Percentiles rank a stretch among this genome's conserved stretches.
phyloP scores from a whole-genome alignment of 2,888 invertebrate species.

The Actias luna region DNA sequence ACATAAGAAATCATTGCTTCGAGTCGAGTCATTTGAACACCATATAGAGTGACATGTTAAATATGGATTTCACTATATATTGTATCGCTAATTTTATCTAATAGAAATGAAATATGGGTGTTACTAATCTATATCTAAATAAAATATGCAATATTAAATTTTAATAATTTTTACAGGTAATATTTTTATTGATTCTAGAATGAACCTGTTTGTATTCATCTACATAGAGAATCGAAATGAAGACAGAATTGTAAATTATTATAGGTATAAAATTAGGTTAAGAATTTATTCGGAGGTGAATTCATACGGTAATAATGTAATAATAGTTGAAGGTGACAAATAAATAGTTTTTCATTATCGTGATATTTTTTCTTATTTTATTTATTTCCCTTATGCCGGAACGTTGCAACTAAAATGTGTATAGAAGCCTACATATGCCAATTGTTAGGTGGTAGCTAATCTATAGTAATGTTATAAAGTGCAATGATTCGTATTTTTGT shows the following conservation, averaged over 20 bases:
- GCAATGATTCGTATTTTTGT: too few relatives aligned
- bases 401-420: too few relatives aligned
- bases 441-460: too few relatives aligned
- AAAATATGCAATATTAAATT: neutral
- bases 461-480: too few relatives aligned
- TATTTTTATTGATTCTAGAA: neutral
- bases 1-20: too few relatives aligned
- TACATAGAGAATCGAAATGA: constrained; percentile 13
- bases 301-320: constrained; percentile 34
- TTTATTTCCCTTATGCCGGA: neutral
- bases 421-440: too few relatives aligned
- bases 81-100: too few relatives aligned
- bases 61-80: too few relatives aligned
- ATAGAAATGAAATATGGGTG: too few relatives aligned
- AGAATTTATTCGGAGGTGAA: constrained; percentile 35
- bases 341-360: constrained; percentile 63
- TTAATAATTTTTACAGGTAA: neutral
- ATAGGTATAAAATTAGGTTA: constrained; percentile 32
- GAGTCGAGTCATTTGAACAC: too few relatives aligned
- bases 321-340: constrained; percentile 50
- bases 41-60: too few relatives aligned
- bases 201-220: constrained; percentile 12
- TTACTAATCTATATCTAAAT: neutral
- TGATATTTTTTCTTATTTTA: constrained; percentile 9
- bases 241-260: constrained; percentile 18